Base-by-base conservation (phyloP, 1,140 invertebrate genomes). In the Orchesella cincta region DNA sequence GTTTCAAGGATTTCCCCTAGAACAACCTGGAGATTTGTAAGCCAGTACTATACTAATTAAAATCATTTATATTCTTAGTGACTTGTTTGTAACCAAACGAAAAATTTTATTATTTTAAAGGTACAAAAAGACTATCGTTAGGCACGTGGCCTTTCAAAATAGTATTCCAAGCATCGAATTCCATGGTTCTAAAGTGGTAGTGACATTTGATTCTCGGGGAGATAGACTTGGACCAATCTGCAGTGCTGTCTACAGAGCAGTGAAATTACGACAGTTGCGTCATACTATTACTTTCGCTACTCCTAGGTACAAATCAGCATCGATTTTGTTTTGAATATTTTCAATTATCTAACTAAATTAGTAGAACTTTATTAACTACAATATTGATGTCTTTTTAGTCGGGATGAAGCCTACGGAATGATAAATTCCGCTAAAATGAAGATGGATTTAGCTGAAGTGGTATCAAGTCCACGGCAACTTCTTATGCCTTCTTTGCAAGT, bases 11-110 rank as follows among this genome's bases (percentile, higher is more conserved):
- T 87, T 91, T 83, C 90, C 92, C 26, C 76, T 85, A 0, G 86
- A 90, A 0, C 91, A 93, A 81, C 93, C 94, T 20, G 92, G 91
- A 2, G 84, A 87, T 36, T 81, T 96, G 14, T 97, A 96, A 83
- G 85, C 84, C 33, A 23, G 29, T 34, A 51, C 73, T 33, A 35
- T 62, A 3, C 46, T 62, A 29, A 35, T 8, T 46, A 20, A 70
- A 23, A 26, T n/a, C 29, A 28, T 29, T n/a, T n/a, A n/a, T n/a
- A n/a, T n/a, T n/a, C n/a, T n/a, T n/a, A 70, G 29, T 23, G 8
- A 8, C 29, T 57, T 75, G 28, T 51, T 64, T 29, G 26, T 57
- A 57, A 8, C 51, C 31, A 57, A 75, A 31, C 31, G 54, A 16
- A 29, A 75, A 64, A 16, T 51, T 64, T 26, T n/a, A n/a, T n/a